Evolutionary conservation across 1,140 invertebrate genomes (phyloP), one percentile per base, ranked within the genome.

Genomic region (Mylabris phalerata): DNA sequence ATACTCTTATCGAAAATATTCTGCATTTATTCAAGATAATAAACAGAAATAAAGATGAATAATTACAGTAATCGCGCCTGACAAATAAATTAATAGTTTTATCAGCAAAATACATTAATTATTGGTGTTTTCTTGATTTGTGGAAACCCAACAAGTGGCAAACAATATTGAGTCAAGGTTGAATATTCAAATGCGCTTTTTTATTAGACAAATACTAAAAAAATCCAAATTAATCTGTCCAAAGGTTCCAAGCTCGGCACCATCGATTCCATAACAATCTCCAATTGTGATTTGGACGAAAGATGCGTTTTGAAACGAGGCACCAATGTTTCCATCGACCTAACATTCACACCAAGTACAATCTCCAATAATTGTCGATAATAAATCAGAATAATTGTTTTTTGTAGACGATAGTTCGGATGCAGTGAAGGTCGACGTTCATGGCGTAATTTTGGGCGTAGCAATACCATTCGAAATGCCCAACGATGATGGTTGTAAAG

Each of bases 381-480:
- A 38, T 50, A 27, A n/a, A 32, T 50, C 4, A 38, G 11, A 42
- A 3, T 11, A 5, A 41, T 42, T 13, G 39, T 32, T 38, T 44
- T 67, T 76, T 75, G 10, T 67, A 85, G 84, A 74, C 24, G 60
- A 68, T 59, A 73, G 76, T 11, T 65, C 76, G 0, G 66, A 65
- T 3, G 62, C 56, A n/a, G 68, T 87, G 3, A 79, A 72, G 25
- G 81, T 83, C 2, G 78, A 83, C 2, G 83, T 88, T 0, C 83
- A 89, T 73, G 88, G 88, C 3, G 76, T 89, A 38, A 77, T 91
- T 13, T 74, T 82, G 69, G 82, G 81, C 46, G 68, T 89, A 9
- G 82, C 85, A 1, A 75, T 89, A 56, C 86, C 87, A 25, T 91
- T 90, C 68, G 80, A 80, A 9, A 65, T 90, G 56, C 71, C 81